Evolutionary conservation across 2,113 vertebrate genomes (phyloP).

Genomic region (Poicephalus gulielmi): DNA sequence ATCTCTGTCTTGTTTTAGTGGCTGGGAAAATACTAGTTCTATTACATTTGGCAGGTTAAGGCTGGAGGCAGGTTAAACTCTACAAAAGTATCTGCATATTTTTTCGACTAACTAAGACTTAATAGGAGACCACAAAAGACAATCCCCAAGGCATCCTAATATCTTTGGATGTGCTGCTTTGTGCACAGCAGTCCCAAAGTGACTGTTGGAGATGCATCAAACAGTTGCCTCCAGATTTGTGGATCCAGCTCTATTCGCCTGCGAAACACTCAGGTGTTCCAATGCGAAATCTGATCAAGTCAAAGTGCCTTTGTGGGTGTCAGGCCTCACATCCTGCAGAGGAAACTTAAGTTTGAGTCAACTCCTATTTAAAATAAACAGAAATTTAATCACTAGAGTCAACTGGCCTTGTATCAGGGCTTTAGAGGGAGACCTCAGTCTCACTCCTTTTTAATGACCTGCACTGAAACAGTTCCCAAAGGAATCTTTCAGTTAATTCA

Average conservation of each 20-base stretch:
- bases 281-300: not conserved
- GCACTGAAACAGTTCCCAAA: not conserved
- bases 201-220: not conserved
- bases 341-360: not conserved
- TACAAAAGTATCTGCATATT: not conserved
- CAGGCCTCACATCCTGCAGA: not conserved
- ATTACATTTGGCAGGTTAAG: not conserved
- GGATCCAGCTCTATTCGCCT: not conserved
- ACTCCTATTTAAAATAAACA: not conserved
- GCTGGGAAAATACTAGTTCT: not conserved
- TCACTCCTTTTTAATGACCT: not conserved
- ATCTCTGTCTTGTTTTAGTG: not conserved
- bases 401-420: not conserved
- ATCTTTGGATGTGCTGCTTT: not conserved
- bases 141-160: not conserved
- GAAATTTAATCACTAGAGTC: not conserved
- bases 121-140: not conserved
- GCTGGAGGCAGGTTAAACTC: not conserved
- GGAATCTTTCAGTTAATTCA: slow-evolving; percentile 12
- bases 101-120: not conserved
- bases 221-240: not conserved
- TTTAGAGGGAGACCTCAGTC: not conserved
- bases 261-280: not conserved
- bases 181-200: not conserved
- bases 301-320: not conserved